These are phyloP conservation scores for Cyanoderma ruficeps DNA, from an alignment of 2,113 vertebrate species.

Conservation along the genomic window DNA sequence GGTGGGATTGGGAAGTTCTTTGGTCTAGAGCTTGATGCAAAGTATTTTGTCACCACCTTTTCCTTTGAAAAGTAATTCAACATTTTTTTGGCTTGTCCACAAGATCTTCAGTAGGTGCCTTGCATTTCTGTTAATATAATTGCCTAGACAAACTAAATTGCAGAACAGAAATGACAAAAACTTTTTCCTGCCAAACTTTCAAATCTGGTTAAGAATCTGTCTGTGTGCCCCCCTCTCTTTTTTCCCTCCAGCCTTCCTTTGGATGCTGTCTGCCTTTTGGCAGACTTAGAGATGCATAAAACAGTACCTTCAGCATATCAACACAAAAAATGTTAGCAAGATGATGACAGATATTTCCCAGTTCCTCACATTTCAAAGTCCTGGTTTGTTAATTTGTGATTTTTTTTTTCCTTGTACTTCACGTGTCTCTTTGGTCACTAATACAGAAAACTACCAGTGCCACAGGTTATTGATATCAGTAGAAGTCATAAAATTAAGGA, in stretches of 20 bases:
- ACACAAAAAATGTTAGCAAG: neutral
- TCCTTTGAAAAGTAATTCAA: neutral
- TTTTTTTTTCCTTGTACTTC: neutral
- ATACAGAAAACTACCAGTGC: conserved; percentile 30
- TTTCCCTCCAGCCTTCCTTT: neutral
- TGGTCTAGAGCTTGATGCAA: neutral
- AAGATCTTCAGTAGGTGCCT: conserved; percentile 31
- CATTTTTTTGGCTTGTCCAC: neutral
- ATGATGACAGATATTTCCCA: neutral
- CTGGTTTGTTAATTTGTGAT: neutral
- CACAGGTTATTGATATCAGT: conserved; percentile 26
- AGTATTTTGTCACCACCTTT: neutral
- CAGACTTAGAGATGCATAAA: neutral
- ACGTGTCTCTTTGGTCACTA: conserved; percentile 15
- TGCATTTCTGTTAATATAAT: conserved; percentile 57
- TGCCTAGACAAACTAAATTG: conserved; percentile 31
- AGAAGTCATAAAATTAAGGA: conserved; percentile 43
- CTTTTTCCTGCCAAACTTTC: conserved; percentile 28
- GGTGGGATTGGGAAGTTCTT: neutral
- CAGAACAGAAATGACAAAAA: conserved; percentile 61
- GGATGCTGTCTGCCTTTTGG: neutral
- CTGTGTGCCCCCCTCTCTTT: neutral
- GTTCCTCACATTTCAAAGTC: neutral
- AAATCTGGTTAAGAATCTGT: conserved; percentile 33
- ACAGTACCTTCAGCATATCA: neutral